Evolutionary conservation across 2,113 vertebrate species (phyloP).

Genomic region (Microcebus ravelobensis): DNA sequence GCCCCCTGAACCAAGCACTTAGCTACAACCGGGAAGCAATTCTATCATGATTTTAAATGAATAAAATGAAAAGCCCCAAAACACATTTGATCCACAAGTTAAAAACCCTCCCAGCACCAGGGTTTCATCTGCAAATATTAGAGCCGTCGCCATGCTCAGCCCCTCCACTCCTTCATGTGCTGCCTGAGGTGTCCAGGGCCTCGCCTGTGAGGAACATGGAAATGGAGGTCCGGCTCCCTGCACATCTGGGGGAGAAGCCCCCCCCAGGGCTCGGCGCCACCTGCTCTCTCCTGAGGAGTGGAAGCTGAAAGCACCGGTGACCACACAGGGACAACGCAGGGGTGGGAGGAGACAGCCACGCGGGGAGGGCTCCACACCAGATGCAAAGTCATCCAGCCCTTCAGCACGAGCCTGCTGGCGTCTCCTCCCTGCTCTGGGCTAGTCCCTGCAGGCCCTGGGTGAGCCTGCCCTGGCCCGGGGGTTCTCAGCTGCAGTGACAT

Average conservation of each 20-base stretch:
- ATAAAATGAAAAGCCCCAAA: neutral
- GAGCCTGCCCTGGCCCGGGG: neutral
- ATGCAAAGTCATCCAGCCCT: neutral
- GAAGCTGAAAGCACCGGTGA: neutral
- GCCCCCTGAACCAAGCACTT: neutral
- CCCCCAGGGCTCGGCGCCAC: rapidly evolving
- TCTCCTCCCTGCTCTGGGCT: neutral
- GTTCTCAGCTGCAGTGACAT: neutral
- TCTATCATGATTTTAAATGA: neutral
- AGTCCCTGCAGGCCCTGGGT: neutral
- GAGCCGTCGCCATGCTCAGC: neutral
- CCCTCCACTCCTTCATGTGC: too few species aligned
- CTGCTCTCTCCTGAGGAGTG: neutral
- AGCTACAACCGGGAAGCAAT: neutral
- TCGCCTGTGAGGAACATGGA: neutral
- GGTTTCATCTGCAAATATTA: neutral
- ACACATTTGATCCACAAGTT: neutral
- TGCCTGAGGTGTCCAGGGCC: neutral
- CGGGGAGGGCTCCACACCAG: neutral
- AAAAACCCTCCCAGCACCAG: neutral
- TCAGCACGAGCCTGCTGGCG: neutral
- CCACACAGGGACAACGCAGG: neutral
- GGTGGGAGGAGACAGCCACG: neutral
- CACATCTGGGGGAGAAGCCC: neutral
- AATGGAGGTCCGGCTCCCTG: too few species aligned